Percentiles rank a stretch among this genome's conserved stretches.
Conservation (phyloP, 35 echinoderm and acorn worm species). For the Heliocidaris tuberculata region DNA sequence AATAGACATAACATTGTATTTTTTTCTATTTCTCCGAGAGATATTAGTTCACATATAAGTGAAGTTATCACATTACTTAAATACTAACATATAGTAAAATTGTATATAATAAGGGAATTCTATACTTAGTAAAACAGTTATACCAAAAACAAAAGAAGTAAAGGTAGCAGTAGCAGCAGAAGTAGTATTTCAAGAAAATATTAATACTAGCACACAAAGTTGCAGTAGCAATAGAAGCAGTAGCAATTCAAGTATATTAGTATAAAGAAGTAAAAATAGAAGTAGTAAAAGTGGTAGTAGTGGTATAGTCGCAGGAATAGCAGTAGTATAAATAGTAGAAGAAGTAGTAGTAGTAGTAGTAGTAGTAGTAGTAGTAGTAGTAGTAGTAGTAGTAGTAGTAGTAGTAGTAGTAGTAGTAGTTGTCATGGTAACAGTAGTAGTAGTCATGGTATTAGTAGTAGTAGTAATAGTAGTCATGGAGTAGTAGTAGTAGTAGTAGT, state of each 20-base stretch:
- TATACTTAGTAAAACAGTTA: no score
- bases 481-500: not conserved
- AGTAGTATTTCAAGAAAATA: not conserved
- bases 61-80: no score
- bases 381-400: not conserved
- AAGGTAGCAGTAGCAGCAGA: not conserved
- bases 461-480: not conserved
- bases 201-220: not conserved
- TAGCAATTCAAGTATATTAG: not conserved
- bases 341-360: not conserved
- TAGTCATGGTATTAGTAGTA: not conserved
- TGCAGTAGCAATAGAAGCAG: not conserved
- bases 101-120: no score
- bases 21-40: no score
- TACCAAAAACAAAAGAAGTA: not conserved
- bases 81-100: no score
- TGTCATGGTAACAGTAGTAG: not conserved
- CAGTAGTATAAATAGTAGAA: not conserved
- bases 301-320: not conserved
- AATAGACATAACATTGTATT: no score
- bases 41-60: no score
- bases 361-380: not conserved
- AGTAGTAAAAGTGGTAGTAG: not conserved
- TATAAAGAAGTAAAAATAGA: not conserved
- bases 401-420: not conserved